These are phyloP conservation scores for Temnothorax longispinosus DNA, from an alignment of 1,140 invertebrate genomes.

Conservation along the genomic window DNA sequence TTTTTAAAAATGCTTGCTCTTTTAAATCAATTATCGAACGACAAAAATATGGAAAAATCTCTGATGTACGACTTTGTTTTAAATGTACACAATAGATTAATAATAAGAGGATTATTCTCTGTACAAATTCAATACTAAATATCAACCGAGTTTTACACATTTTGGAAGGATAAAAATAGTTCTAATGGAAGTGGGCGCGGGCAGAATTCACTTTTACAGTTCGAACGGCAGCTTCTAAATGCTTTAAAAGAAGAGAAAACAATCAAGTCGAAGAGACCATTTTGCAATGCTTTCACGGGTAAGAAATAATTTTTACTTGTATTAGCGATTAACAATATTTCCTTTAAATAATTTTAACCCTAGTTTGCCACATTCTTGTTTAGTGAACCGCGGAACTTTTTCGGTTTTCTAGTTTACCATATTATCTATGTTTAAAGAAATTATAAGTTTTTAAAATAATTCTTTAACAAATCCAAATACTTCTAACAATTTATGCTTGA, in stretches of 20 bases:
- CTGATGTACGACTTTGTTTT: neutral
- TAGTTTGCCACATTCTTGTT: too few relatives aligned
- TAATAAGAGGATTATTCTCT: neutral
- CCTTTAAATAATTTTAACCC: neutral
- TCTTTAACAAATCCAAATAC: too few relatives aligned
- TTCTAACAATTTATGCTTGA: too few relatives aligned
- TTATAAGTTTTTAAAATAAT: too few relatives aligned
- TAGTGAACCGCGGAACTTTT: too few relatives aligned
- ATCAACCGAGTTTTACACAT: neutral
- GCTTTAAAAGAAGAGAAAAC: conserved; percentile 49
- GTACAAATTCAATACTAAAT: neutral
- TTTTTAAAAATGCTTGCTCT: neutral
- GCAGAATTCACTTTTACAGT: conserved; percentile 58
- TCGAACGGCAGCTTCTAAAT: conserved; percentile 70
- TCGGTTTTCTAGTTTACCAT: too few relatives aligned
- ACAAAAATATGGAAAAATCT: neutral
- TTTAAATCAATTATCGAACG: neutral
- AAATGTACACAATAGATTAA: neutral
- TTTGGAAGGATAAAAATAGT: neutral
- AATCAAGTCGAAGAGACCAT: conserved; percentile 76
- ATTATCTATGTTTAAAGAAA: too few relatives aligned
- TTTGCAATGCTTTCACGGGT: conserved; percentile 81
- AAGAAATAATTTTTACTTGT: conserved; percentile 17
- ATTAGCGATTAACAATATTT: neutral
- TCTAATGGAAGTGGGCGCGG: neutral